phyloP scores from a whole-genome alignment of 2,888 invertebrate genomes.

The Galeopsomyia nigrocyanea region DNA sequence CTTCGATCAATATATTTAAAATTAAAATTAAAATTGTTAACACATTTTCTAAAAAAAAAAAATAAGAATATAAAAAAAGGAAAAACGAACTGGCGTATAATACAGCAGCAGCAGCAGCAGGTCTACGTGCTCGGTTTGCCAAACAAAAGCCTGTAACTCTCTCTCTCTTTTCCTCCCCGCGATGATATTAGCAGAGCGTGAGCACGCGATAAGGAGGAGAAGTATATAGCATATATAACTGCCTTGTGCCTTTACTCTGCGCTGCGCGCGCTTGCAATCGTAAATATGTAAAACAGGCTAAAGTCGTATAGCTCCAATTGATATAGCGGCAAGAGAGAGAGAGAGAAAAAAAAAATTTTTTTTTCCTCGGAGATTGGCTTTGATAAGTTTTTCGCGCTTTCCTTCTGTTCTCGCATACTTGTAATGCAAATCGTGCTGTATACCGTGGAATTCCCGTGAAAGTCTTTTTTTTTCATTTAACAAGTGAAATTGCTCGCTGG shows the following conservation, averaged over 20 bases:
- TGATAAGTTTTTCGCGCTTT: constrained; percentile 42
- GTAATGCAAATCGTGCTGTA: constrained; percentile 21
- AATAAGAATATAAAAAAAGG: no score
- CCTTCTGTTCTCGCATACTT: constrained; percentile 21
- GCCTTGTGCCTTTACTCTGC: no score
- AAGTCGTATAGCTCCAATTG: constrained; percentile 27
- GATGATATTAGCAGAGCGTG: constrained; percentile 32
- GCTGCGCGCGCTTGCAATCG: constrained; percentile 37
- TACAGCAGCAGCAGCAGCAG: no score
- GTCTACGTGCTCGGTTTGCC: no score
- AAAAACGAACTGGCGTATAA: no score
- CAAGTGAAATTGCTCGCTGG: no score
- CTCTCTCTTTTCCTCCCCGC: constrained; percentile 31
- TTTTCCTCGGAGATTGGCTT: constrained; percentile 34
- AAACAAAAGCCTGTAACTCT: neutral
- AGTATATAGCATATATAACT: no score
- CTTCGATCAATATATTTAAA: no score
- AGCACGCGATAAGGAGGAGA: constrained; percentile 33
- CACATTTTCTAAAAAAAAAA: no score
- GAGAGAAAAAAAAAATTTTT: constrained; percentile 17
- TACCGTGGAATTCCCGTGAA: constrained; percentile 39
- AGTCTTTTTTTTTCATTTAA: constrained; percentile 3
- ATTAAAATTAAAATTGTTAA: no score
- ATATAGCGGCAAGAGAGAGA: constrained; percentile 35
- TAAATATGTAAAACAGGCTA: constrained; percentile 46